Base-by-base conservation (phyloP, 2,797 vertebrate genomes). In the Caiman crocodilus region DNA sequence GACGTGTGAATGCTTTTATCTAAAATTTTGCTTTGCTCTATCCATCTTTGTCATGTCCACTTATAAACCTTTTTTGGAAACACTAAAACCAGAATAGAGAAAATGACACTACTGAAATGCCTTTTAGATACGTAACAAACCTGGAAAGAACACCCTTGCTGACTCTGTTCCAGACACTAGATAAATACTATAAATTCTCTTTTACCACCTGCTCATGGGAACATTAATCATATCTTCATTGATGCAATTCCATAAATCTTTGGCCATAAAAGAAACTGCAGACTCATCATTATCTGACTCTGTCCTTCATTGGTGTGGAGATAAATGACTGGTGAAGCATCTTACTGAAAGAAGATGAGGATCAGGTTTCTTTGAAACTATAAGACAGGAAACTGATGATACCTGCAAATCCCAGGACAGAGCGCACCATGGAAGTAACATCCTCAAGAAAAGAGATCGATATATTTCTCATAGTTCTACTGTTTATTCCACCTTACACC, bases 211-310 rank as follows among this genome's bases (percentile, higher is more conserved):
- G 14, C 16, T 50, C 76, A 87, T 12, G 88, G 77, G 87, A 85
- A 32, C 63, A 81, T 85, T 80, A 55, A 82, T 93, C 77, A 67
- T 67, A 82, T 81, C 25, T 78, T 89, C 77, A 71, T 64, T 77
- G 87, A 57, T 81, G 30, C 28, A 89, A 56, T 78, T 94, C 87
- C 84, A 90, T 69, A 89, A 82, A 58, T 61, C 82, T 84, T 90
- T 76, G 83, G 64, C 88, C 85, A 14, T 82, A 42, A 73, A 73
- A 42, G 78, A 79, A 92, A 78, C 1, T 1, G 73, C 57, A 84
- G 64, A 12, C 17, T 76, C 25, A 89, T 69, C 76, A 81, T 90
- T 76, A 95, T 30, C 14, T 73, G 67, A 91, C 64, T 61, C 28
- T 80, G 60, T 3, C 87, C 90, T 91, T 64, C 79, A 30, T 42